A percentile compares a stretch with the other conserved stretches of the same genome.
Conservation (phyloP, 2,888 invertebrate species). For the Cryptosula pallasiana region DNA sequence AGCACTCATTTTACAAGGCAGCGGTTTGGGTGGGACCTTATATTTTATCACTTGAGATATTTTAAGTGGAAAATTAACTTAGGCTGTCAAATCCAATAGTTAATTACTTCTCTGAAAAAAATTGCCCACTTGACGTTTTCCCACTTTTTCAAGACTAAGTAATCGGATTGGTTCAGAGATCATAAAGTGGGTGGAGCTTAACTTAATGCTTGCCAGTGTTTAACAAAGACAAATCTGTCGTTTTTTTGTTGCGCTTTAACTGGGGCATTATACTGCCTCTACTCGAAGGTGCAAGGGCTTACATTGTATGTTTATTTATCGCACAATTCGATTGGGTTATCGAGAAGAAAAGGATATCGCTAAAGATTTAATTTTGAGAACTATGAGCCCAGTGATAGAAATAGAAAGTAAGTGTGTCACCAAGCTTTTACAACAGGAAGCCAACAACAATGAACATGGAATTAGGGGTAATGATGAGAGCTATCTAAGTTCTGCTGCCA, state of each 20-base stretch:
- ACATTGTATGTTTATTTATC: neutral
- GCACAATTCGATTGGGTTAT: neutral
- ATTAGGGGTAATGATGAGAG: neutral
- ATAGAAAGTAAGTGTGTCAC: neutral
- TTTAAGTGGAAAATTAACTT: conserved; percentile 11
- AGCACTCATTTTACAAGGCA: too few species aligned
- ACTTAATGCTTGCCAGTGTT: too few species aligned
- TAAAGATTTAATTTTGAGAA: neutral
- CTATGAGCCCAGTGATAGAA: neutral
- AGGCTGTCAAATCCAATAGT: neutral
- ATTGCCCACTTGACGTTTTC: neutral
- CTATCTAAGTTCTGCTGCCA: neutral
- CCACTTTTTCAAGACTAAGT: too few species aligned
- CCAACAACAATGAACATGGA: neutral
- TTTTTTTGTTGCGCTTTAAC: too few species aligned
- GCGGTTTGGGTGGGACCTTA: too few species aligned
- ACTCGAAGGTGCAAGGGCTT: too few species aligned
- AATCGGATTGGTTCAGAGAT: too few species aligned
- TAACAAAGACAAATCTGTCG: too few species aligned
- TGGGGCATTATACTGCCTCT: too few species aligned
- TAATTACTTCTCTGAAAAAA: neutral
- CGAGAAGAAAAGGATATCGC: neutral
- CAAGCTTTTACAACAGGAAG: neutral
- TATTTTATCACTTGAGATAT: neutral
- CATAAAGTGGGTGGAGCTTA: neutral